Conservation (phyloP, 2,888 invertebrate species). For the Stenoptilia bipunctidactyla region DNA sequence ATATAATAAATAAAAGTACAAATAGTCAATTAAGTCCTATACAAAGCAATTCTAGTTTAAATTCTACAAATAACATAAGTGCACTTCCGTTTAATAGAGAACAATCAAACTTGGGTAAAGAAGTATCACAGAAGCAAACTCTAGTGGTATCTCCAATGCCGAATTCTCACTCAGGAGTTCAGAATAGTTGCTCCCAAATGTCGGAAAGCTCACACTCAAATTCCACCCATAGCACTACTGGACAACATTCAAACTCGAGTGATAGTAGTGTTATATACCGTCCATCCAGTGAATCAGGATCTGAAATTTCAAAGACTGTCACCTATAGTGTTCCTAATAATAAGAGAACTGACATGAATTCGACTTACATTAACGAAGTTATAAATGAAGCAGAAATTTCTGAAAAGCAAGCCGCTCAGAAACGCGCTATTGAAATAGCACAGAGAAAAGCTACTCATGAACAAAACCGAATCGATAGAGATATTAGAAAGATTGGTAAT, state of each 20-base stretch:
- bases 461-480: slow-evolving; percentile 38
- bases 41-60: slow-evolving; percentile 70
- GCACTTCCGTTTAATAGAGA: slow-evolving; percentile 61
- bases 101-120: slow-evolving; percentile 65
- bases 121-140: slow-evolving; percentile 61
- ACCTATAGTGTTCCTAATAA: slow-evolving; percentile 53
- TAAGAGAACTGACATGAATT: slow-evolving; percentile 64
- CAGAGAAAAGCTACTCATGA: slow-evolving; percentile 37
- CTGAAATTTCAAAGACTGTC: slow-evolving; percentile 65
- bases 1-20: slow-evolving; percentile 67
- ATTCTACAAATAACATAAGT: slow-evolving; percentile 63
- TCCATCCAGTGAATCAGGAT: slow-evolving; percentile 79
- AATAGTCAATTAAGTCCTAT: slow-evolving; percentile 69
- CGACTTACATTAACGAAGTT: slow-evolving; percentile 62
- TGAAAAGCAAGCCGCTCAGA: slow-evolving; percentile 59
- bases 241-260: slow-evolving; percentile 78
- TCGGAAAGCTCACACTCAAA: slow-evolving; percentile 77
- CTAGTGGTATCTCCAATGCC: slow-evolving; percentile 84
- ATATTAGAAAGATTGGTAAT: slow-evolving; percentile 34
- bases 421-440: slow-evolving; percentile 33
- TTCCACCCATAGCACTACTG: slow-evolving; percentile 74
- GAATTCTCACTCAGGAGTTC: slow-evolving; percentile 43
- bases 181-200: slow-evolving; percentile 62
- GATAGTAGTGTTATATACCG: slow-evolving; percentile 81
- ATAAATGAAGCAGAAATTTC: slow-evolving; percentile 66